phyloP scores from a whole-genome alignment of 2,113 vertebrate species.

The Erythrocebus patas region DNA sequence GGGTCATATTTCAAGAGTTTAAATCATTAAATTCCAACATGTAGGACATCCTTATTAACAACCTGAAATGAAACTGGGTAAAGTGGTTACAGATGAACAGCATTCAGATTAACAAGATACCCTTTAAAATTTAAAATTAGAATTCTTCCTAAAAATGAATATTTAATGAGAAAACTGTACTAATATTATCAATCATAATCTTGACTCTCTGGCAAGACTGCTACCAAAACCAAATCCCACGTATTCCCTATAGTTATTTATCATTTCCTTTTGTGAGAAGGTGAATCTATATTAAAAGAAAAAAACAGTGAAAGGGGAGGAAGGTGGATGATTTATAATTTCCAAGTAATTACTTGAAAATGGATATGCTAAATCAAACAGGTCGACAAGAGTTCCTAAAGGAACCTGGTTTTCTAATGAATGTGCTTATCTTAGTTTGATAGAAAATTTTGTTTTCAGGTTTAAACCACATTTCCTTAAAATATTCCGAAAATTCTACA shows the following conservation, averaged over 20 bases:
- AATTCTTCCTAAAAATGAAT: constrained; percentile 23
- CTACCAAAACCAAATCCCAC: constrained; percentile 29
- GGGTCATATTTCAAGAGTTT: not conserved
- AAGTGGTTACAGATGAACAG: not conserved
- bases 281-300: not conserved
- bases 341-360: constrained; percentile 37
- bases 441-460: not conserved
- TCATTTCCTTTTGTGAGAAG: not conserved
- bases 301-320: not conserved
- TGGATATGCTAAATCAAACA: not conserved
- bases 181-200: not conserved
- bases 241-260: not conserved
- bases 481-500: not conserved
- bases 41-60: constrained; percentile 35
- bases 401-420: not conserved
- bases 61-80: constrained; percentile 15
- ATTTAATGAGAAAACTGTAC: constrained; percentile 35
- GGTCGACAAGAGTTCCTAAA: not conserved
- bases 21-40: constrained; percentile 11
- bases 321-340: not conserved
- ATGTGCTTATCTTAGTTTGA: not conserved
- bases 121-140: constrained; percentile 38
- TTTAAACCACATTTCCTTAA: not conserved
- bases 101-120: constrained; percentile 3
- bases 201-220: constrained; percentile 18